Evolutionary conservation across 2,888 invertebrate species (phyloP).

Genomic region (Phragmatobia fuliginosa): DNA sequence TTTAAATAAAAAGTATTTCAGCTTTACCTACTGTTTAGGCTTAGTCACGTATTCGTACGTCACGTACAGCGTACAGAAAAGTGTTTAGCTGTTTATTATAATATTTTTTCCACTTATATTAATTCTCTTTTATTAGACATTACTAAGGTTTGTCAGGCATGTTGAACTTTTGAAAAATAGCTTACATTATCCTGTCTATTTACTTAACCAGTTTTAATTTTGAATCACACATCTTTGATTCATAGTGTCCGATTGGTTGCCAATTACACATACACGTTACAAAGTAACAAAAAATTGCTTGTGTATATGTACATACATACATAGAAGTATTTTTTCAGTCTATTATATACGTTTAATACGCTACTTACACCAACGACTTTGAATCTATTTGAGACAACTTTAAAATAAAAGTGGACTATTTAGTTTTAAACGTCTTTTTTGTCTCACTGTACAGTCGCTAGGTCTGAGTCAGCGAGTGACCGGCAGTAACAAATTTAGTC

Average conservation of each 20-base stretch:
- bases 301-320: too few species aligned
- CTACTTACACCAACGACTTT: too few species aligned
- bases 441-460: slow-evolving; percentile 56
- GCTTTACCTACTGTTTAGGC: slow-evolving; percentile 71
- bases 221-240: background rate
- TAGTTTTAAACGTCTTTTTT: background rate
- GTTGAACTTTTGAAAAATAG: background rate
- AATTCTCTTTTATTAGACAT: background rate
- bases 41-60: slow-evolving; percentile 76
- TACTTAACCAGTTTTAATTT: background rate
- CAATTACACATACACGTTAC: background rate
- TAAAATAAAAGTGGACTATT: background rate
- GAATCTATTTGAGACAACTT: background rate
- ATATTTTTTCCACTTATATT: background rate
- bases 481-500: slow-evolving; percentile 80
- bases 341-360: too few species aligned
- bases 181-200: background rate
- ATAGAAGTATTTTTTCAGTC: too few species aligned
- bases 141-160: background rate
- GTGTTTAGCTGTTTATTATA: slow-evolving; percentile 27
- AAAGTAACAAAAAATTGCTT: too few species aligned
- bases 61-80: slow-evolving; percentile 59
- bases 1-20: slow-evolving; percentile 76
- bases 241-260: background rate
- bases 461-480: slow-evolving; percentile 82